Percentiles rank a stretch among this genome's conserved stretches.
Evolutionary conservation across 2,888 invertebrate species (phyloP).

Genomic region (Limenitis camilla): DNA sequence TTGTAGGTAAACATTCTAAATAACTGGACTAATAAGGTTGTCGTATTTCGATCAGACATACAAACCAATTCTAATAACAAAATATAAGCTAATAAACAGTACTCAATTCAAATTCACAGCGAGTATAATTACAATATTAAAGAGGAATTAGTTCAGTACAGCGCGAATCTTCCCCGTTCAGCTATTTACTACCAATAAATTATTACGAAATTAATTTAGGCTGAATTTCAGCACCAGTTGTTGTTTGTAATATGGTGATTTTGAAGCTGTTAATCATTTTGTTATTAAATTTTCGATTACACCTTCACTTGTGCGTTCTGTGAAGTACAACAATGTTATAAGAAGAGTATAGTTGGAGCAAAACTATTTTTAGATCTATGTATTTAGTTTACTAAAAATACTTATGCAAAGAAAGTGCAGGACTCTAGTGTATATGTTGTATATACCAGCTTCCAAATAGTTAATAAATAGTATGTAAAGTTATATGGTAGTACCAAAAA

Average conservation of each 20-base stretch:
- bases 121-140: slow-evolving; percentile 13
- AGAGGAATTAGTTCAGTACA: slow-evolving; percentile 12
- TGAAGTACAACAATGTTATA: background rate
- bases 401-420: too few relatives aligned
- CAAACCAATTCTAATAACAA: background rate
- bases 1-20: too few relatives aligned
- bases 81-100: background rate
- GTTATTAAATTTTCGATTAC: slow-evolving; percentile 23
- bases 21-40: too few relatives aligned
- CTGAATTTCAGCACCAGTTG: slow-evolving; percentile 21
- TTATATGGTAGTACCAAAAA: too few relatives aligned
- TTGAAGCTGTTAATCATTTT: slow-evolving; percentile 25
- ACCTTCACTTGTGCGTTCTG: slow-evolving; percentile 6
- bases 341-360: background rate
- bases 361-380: background rate
- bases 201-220: slow-evolving; percentile 26
- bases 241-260: slow-evolving; percentile 23
- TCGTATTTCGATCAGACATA: background rate
- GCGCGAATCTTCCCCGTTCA: slow-evolving; percentile 9
- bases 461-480: too few relatives aligned
- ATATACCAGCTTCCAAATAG: too few relatives aligned
- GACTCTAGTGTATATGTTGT: too few relatives aligned
- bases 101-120: slow-evolving; percentile 5
- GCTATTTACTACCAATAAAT: slow-evolving; percentile 23
- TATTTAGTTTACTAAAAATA: too few relatives aligned